Conservation (phyloP, 2,797 vertebrate species). For the Sebastes alutus region DNA sequence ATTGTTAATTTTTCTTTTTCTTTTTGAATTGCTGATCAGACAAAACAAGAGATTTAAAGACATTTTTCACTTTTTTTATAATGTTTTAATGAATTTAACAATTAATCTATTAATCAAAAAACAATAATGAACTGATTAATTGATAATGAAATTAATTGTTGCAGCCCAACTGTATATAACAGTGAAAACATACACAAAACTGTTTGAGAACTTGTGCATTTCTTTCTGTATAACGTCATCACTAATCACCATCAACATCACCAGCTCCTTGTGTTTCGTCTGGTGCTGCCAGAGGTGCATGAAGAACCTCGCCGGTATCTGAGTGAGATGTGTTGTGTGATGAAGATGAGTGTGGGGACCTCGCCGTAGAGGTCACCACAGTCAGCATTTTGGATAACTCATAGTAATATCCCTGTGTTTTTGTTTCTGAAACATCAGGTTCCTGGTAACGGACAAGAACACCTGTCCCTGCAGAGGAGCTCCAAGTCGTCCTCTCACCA, state of each 20-base stretch:
- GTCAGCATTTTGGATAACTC: background rate
- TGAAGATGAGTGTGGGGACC: background rate
- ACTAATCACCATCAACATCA: slow-evolving; percentile 42
- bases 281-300: slow-evolving; percentile 59
- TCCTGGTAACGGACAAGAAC: slow-evolving; percentile 91
- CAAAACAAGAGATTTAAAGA: background rate
- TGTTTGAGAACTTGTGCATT: background rate
- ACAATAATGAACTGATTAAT: no score
- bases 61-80: background rate
- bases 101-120: background rate
- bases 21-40: background rate
- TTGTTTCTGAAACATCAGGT: slow-evolving; percentile 80
- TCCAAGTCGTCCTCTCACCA: slow-evolving; percentile 88
- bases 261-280: slow-evolving; percentile 38
- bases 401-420: background rate
- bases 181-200: background rate
- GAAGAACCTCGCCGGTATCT: slow-evolving; percentile 27
- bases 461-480: slow-evolving; percentile 93
- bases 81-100: background rate
- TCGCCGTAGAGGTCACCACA: background rate
- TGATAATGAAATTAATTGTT: background rate
- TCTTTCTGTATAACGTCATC: slow-evolving; percentile 33
- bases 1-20: background rate
- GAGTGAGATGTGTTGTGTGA: slow-evolving; percentile 3
- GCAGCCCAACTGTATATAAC: background rate